Evolutionary conservation across 1,140 invertebrate species (phyloP), one percentile per base, ranked within the genome.

Genomic region (Oryctes rhinoceros): DNA sequence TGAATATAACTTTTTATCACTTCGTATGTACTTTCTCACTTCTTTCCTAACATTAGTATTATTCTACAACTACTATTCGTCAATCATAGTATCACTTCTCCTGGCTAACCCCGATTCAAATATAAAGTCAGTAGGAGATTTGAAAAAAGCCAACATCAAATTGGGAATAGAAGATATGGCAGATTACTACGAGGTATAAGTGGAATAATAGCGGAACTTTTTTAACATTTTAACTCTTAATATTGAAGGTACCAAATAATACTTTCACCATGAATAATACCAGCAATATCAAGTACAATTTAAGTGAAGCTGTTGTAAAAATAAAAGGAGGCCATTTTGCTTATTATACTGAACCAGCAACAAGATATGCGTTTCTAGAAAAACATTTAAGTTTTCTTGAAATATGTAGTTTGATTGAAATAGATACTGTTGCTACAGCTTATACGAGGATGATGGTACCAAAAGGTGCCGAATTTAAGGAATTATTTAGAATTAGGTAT

Each of bases 21-120:
- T 18, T 18, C 65, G 65, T 18, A 20, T 71, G 13, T 71, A 30
- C 24, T 9, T 71, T 71, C 1, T 35, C 35, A 71, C 65, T 9
- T 71, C 24, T 13, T 13, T 71, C 10, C 15, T 71, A 71, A 35
- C 65, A 35, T 71, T 24, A 30, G 35, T 71, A 11, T 35, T 71
- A 15, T 5, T 71, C 11, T 71, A 71, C 65, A 71, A 71, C 35
- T 71, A 71, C 24, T 71, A 71, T 35, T 71, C 65, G 11, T 71
- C 65, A 30, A 71, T 11, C 35, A 37, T 71, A 24, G 65, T 71
- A 71, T 71, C 65, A 24, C 9, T 71, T 3, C 35, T 71, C 4
- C 24, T 71, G 35, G 37, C 20, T 35, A 71, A 35, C 13, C 65
- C 65, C 3, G 1, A 15, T 1, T 10, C 65, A 71, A 71, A 71